Evolutionary conservation across 2,113 vertebrate species (phyloP).

Genomic region (Hippocampus guttulatus): DNA sequence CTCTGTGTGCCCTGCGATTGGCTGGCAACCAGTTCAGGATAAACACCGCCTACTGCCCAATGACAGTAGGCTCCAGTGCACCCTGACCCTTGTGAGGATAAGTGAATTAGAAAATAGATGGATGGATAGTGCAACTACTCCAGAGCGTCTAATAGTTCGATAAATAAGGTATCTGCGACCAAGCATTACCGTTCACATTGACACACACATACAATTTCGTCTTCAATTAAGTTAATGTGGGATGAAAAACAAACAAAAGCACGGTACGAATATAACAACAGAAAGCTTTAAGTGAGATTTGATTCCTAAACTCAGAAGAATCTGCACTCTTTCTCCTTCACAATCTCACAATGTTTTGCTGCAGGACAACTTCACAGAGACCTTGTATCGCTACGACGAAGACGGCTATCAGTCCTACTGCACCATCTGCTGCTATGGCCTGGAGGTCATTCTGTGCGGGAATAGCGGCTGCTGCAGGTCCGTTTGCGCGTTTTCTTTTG

Average conservation of each 20-base stretch:
- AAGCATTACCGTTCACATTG: no score
- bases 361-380: conserved; percentile 86
- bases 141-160: no score
- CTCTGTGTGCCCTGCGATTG: no score
- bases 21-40: no score
- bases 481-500: neutral
- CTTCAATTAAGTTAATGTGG: neutral
- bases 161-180: no score
- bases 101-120: no score
- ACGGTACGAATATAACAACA: no score
- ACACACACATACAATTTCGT: no score
- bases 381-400: conserved; percentile 85
- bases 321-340: neutral
- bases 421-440: conserved; percentile 86
- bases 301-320: neutral
- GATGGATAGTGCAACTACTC: no score
- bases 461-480: conserved; percentile 86
- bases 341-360: conserved; percentile 5
- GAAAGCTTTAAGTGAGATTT: neutral
- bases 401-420: conserved; percentile 97
- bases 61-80: no score
- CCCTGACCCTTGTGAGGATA: no score
- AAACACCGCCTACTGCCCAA: no score
- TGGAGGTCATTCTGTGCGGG: conserved; percentile 87
- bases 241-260: neutral